These are phyloP conservation scores for Psittacula derbiana DNA, from an alignment of 2,797 vertebrate species.

Conservation along the genomic window DNA sequence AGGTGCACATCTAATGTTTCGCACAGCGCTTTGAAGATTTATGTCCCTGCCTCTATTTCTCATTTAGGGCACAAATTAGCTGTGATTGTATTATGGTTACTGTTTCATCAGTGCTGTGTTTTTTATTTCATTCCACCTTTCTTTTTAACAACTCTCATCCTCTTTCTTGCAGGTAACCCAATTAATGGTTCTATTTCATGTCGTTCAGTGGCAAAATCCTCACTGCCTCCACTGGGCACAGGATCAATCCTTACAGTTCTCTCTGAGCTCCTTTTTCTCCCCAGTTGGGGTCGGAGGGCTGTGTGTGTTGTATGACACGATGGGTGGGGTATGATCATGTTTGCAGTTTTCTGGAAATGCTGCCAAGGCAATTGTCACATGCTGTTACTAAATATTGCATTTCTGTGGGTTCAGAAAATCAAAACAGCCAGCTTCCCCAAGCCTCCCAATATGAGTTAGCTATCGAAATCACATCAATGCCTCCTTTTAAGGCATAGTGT, in stretches of 20 bases:
- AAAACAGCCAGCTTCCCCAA: neutral
- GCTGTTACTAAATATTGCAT: slow-evolving; percentile 3
- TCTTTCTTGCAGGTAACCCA: neutral
- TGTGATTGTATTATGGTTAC: neutral
- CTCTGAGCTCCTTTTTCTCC: neutral
- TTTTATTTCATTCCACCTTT: neutral
- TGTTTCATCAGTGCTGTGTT: neutral
- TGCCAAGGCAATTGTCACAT: neutral
- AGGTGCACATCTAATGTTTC: neutral
- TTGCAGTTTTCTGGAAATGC: neutral
- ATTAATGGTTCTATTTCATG: neutral
- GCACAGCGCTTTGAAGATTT: neutral
- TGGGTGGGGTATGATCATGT: neutral
- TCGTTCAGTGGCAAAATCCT: neutral
- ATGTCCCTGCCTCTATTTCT: neutral
- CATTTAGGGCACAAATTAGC: slow-evolving; percentile 13
- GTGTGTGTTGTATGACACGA: neutral
- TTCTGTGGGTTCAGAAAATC: slow-evolving; percentile 10
- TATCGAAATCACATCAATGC: neutral
- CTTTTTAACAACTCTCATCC: neutral
- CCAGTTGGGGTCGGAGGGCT: neutral
- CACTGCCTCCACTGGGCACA: neutral
- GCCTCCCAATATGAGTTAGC: neutral
- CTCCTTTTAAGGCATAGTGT: neutral
- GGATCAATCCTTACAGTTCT: neutral